A percentile compares a stretch with the other conserved stretches of the same genome.
phyloP scores from a whole-genome alignment of 2,888 invertebrate species.

The Drosophila colorata region DNA sequence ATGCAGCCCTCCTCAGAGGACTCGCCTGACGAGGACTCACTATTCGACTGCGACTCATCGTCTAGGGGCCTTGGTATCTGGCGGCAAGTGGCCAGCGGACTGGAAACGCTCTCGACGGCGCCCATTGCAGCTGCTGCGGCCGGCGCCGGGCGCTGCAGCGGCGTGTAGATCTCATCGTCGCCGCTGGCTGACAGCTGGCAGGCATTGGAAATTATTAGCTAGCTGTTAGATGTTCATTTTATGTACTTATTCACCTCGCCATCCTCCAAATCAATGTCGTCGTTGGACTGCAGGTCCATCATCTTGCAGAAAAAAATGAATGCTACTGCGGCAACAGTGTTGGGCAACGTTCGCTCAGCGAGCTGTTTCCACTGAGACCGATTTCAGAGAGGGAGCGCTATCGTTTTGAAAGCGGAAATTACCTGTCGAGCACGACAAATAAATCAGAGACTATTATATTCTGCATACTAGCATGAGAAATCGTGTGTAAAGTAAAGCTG shows the following conservation, averaged over 20 bases:
- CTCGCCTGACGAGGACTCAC: conserved; percentile 78
- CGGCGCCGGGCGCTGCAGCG: conserved; percentile 79
- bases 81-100: conserved; percentile 67
- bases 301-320: conserved; percentile 65
- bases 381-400: too few species aligned
- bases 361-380: conserved; percentile 20
- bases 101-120: conserved; percentile 40
- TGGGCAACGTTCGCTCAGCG: conserved; percentile 35
- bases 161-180: conserved; percentile 83
- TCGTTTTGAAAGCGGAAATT: too few species aligned
- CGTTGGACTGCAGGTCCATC: conserved; percentile 82
- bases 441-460: too few species aligned
- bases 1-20: conserved; percentile 83
- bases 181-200: conserved; percentile 81
- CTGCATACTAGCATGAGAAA: too few species aligned
- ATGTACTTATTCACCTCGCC: conserved; percentile 87
- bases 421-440: too few species aligned
- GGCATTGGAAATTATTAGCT: background rate
- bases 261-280: conserved; percentile 88
- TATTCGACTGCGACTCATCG: conserved; percentile 75
- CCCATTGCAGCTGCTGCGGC: conserved; percentile 40
- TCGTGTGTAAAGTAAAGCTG: too few species aligned
- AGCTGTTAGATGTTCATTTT: background rate
- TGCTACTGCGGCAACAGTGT: conserved; percentile 43
- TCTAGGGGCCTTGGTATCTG: conserved; percentile 69